These are phyloP conservation scores for Myotis yumanensis DNA, from an alignment of 2,113 vertebrate genomes.

Conservation along the genomic window DNA sequence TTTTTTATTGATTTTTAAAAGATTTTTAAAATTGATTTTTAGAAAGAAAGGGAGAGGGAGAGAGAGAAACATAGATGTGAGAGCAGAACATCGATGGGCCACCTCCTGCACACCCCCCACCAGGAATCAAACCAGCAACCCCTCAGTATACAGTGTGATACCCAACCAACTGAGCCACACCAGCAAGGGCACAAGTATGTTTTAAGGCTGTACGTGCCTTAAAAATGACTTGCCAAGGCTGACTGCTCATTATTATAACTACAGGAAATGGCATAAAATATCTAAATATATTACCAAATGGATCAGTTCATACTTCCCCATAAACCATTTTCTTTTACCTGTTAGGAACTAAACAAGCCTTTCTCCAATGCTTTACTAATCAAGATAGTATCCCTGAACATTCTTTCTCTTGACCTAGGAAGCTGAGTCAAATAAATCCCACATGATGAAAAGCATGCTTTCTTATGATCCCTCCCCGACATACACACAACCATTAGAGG, in stretches of 20 bases:
- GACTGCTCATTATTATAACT: neutral
- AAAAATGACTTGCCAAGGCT: neutral
- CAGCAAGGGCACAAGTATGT: neutral
- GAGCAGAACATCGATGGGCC: no score
- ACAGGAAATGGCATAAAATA: neutral
- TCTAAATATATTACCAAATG: neutral
- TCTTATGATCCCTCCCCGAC: neutral
- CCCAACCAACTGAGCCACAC: no score
- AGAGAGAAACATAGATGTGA: no score
- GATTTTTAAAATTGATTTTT: no score
- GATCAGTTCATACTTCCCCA: neutral
- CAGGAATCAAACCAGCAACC: no score
- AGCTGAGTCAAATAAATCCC: neutral
- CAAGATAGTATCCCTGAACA: neutral
- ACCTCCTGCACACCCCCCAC: no score
- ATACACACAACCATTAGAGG: neutral
- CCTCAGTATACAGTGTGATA: no score
- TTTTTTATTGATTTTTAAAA: neutral
- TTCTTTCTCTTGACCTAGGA: neutral
- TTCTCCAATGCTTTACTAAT: neutral
- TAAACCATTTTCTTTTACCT: neutral
- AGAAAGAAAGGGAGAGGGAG: no score
- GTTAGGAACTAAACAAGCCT: neutral
- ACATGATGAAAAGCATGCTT: neutral
- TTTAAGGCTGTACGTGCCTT: neutral